phyloP scores from a whole-genome alignment of 2,113 vertebrate species.

The Rhabdornis inornatus region DNA sequence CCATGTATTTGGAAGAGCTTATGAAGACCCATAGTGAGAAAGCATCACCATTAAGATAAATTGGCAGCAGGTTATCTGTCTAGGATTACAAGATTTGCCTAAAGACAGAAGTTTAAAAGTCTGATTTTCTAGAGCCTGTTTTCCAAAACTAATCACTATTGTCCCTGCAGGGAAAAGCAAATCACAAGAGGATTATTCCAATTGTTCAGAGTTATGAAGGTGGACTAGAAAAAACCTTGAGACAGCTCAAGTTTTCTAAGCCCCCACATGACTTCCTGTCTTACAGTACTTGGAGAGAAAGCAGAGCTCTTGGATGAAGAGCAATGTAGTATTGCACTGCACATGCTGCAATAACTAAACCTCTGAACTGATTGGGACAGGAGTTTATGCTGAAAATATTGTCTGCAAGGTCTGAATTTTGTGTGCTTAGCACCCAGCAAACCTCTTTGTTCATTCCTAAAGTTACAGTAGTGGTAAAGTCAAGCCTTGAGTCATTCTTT shows the following conservation, averaged over 20 bases:
- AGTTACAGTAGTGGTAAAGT: not conserved
- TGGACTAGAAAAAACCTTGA: not conserved
- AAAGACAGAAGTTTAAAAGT: not conserved
- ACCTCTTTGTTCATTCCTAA: not conserved
- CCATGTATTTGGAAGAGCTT: not conserved
- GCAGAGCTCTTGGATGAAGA: not conserved
- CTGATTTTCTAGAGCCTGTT: not conserved
- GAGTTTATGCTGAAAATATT: not conserved
- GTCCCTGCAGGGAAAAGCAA: not conserved
- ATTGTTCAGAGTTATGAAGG: not conserved
- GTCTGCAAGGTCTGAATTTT: not conserved
- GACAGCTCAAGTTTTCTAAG: not conserved
- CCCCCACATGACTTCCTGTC: fast-evolving
- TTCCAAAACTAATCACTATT: not conserved
- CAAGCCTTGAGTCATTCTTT: not conserved
- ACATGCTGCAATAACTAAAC: not conserved
- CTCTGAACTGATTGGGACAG: not conserved
- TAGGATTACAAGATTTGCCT: not conserved
- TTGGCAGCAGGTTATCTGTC: not conserved
- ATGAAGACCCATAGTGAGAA: not conserved
- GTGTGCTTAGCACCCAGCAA: not conserved
- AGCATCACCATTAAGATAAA: not conserved
- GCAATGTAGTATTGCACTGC: not conserved
- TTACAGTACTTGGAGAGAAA: not conserved
- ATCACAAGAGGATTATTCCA: not conserved